A percentile compares a stretch with the other conserved stretches of the same genome.
These are phyloP conservation scores for Eristalis arbustorum DNA, from an alignment of 2,888 invertebrate species.

Conservation along the genomic window DNA sequence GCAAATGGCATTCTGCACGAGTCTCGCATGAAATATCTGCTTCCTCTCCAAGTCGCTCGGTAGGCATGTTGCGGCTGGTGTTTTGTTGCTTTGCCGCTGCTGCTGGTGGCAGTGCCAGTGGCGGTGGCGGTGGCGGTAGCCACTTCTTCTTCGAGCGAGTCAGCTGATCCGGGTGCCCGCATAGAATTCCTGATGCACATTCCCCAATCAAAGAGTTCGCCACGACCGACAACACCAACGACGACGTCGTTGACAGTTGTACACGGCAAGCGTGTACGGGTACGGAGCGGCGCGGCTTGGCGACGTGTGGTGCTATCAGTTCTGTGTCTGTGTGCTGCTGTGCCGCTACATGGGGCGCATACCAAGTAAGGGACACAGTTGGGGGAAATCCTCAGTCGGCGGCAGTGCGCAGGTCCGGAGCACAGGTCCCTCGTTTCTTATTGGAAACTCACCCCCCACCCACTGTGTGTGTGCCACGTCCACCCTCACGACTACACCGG, in stretches of 20 bases:
- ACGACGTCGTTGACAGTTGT: slow-evolving; percentile 52
- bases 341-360: slow-evolving; percentile 49
- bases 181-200: slow-evolving; percentile 66
- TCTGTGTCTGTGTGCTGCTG: slow-evolving; percentile 36
- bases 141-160: slow-evolving; percentile 31
- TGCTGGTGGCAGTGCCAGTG: background rate
- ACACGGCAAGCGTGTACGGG: background rate
- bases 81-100: background rate
- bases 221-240: slow-evolving; percentile 3
- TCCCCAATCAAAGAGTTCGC: slow-evolving; percentile 63
- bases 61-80: slow-evolving; percentile 10
- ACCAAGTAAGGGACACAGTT: slow-evolving; percentile 44
- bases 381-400: slow-evolving; percentile 29
- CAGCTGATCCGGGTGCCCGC: slow-evolving; percentile 70
- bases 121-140: background rate
- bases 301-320: slow-evolving; percentile 50
- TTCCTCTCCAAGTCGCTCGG: slow-evolving; percentile 61
- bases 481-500: slow-evolving; percentile 52
- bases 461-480: slow-evolving; percentile 2
- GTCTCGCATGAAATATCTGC: slow-evolving; percentile 65
- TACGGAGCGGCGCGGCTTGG: too few species aligned
- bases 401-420: slow-evolving; percentile 42
- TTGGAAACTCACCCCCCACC: slow-evolving; percentile 53
- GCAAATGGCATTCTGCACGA: slow-evolving; percentile 71
- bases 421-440: slow-evolving; percentile 49